A percentile compares a stretch with the other conserved stretches of the same genome.
Conservation (phyloP, 2,888 invertebrate genomes). For the Podabrus alpinus region DNA sequence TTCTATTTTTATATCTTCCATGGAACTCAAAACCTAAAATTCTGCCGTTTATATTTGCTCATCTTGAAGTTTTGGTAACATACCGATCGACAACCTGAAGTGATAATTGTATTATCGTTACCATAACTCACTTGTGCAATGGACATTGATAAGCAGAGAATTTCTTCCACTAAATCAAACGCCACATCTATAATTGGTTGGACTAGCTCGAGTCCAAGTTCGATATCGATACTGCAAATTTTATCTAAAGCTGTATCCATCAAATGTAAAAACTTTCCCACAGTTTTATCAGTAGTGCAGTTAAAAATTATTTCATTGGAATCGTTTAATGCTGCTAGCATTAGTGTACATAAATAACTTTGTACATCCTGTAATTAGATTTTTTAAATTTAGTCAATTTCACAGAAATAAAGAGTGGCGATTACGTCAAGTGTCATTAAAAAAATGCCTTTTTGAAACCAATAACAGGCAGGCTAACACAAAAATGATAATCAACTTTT, state of each 20-base stretch:
- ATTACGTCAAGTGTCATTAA: not conserved
- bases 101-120: constrained; percentile 54
- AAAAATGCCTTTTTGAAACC: not conserved
- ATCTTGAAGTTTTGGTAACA: not conserved
- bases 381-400: not conserved
- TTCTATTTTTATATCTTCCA: constrained; percentile 57
- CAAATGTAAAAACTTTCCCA: constrained; percentile 47
- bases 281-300: constrained; percentile 20
- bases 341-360: constrained; percentile 39
- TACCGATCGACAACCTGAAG: constrained; percentile 62
- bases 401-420: not conserved
- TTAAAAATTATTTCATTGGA: constrained; percentile 32
- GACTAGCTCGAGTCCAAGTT: constrained; percentile 22
- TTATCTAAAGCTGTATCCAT: constrained; percentile 49
- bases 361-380: constrained; percentile 39
- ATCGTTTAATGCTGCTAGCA: constrained; percentile 39
- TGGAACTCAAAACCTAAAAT: constrained; percentile 60
- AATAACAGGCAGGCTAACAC: not conserved
- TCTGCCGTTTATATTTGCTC: not conserved
- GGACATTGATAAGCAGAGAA: constrained; percentile 53
- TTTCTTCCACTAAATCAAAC: constrained; percentile 45
- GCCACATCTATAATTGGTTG: constrained; percentile 33
- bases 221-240: constrained; percentile 42
- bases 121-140: constrained; percentile 49
- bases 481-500: not conserved